Percentiles rank a stretch among this genome's conserved stretches.
phyloP scores from a whole-genome alignment of 1,140 invertebrate genomes.

The Bombus consobrinus region DNA sequence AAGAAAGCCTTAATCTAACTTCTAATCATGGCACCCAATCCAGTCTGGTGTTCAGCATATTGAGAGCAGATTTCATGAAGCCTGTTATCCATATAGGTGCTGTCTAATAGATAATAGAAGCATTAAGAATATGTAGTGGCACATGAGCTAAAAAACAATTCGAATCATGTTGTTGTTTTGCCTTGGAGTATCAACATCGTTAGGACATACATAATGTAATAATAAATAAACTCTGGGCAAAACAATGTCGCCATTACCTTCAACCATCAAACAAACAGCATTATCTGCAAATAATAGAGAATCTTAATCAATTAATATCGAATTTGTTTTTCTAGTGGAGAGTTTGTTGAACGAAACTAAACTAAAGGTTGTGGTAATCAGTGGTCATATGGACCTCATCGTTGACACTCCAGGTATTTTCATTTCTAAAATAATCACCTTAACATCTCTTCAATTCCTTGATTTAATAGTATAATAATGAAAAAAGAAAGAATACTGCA shows the following conservation, averaged over 20 bases:
- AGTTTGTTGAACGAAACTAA: conserved; percentile 87
- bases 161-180: no score
- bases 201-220: no score
- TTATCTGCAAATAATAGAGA: no score
- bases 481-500: neutral
- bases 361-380: conserved; percentile 87
- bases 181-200: no score
- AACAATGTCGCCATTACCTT: no score
- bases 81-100: conserved; percentile 88
- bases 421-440: neutral
- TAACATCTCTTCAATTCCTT: neutral
- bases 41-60: conserved; percentile 85
- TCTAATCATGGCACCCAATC: conserved; percentile 86
- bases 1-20: conserved; percentile 84
- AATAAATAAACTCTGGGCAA: no score
- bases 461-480: neutral
- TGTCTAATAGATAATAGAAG: neutral
- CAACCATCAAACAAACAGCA: no score
- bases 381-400: conserved; percentile 88
- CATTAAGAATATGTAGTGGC: no score
- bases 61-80: conserved; percentile 92
- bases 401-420: conserved; percentile 87
- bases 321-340: conserved; percentile 84
- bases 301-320: neutral
- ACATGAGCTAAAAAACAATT: no score